Evolutionary conservation across 1,140 invertebrate species (phyloP).

Genomic region (Cotesia chilonis): DNA sequence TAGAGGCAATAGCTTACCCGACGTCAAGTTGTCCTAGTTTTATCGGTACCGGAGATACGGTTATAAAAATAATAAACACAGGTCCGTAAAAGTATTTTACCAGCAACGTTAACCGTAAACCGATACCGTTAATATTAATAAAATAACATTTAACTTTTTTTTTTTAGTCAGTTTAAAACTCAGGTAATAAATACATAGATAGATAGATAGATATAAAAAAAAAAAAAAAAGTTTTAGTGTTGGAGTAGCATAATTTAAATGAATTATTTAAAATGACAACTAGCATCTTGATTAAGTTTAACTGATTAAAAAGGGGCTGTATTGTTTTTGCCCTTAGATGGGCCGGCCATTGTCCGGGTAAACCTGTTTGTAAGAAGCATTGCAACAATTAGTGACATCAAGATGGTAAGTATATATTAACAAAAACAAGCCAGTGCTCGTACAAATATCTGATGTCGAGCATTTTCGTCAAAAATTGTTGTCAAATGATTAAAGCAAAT

Average conservation of each 20-base stretch:
- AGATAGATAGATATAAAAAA: not conserved
- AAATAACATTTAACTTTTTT: too few relatives aligned
- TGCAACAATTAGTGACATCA: constrained; percentile 97
- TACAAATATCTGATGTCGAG: not conserved
- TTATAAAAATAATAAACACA: too few relatives aligned
- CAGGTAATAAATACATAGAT: not conserved
- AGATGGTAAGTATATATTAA: constrained; percentile 86
- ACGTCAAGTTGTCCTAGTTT: too few relatives aligned
- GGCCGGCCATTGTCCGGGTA: constrained; percentile 90
- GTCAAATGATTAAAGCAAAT: not conserved
- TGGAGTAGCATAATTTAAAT: not conserved
- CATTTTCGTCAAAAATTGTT: constrained; percentile 9
- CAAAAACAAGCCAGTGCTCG: constrained; percentile 25
- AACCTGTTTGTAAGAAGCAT: constrained; percentile 97
- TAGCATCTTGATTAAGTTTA: constrained; percentile 37
- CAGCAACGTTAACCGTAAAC: too few relatives aligned
- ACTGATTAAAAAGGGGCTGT: constrained; percentile 62
- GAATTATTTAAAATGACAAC: not conserved
- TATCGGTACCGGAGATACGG: too few relatives aligned
- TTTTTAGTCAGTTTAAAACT: not conserved
- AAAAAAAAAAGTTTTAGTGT: not conserved
- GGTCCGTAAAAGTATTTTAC: too few relatives aligned
- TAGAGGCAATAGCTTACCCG: too few relatives aligned
- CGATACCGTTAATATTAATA: too few relatives aligned
- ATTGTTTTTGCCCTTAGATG: constrained; percentile 78